Conservation (phyloP, 2,797 vertebrate species). For the Ambastaia sidthimunki region DNA sequence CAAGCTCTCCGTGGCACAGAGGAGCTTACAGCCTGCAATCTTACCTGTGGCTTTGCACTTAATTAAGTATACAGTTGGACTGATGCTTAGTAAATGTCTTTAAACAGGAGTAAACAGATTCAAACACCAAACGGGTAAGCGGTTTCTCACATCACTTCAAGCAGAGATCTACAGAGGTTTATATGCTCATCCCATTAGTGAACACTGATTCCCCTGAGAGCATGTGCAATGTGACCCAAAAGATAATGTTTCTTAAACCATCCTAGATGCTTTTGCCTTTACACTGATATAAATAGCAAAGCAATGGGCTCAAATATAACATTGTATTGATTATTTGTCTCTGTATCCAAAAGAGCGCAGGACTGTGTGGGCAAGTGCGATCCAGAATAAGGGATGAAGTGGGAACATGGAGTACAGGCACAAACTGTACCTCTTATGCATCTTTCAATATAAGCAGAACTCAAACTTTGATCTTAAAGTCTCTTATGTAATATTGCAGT, state of each 20-base stretch:
- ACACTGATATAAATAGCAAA: conserved; percentile 40
- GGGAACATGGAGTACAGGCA: conserved; percentile 35
- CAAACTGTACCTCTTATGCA: conserved; percentile 24
- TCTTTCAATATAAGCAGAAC: conserved; percentile 28
- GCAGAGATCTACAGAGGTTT: conserved; percentile 20
- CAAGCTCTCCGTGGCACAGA: background rate
- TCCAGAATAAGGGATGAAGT: conserved; percentile 31
- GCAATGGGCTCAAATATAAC: conserved; percentile 37
- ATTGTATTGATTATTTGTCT: conserved; percentile 38
- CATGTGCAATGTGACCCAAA: conserved; percentile 27
- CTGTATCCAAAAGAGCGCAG: conserved; percentile 26
- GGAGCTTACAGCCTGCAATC: background rate
- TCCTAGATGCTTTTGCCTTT: conserved; percentile 22
- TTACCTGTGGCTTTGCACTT: background rate
- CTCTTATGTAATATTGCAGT: background rate
- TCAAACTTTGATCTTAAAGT: conserved; percentile 20
- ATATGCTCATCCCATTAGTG: conserved; percentile 20
- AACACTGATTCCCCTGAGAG: conserved; percentile 20
- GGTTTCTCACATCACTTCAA: conserved; percentile 7
- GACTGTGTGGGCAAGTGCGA: conserved; percentile 26
- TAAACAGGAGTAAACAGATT: background rate
- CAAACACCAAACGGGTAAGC: background rate
- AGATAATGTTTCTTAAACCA: conserved; percentile 23
- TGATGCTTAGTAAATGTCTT: background rate
- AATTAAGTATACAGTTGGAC: background rate